Evolutionary conservation across 2,113 vertebrate genomes (phyloP).

Genomic region (Elachura formosa): DNA sequence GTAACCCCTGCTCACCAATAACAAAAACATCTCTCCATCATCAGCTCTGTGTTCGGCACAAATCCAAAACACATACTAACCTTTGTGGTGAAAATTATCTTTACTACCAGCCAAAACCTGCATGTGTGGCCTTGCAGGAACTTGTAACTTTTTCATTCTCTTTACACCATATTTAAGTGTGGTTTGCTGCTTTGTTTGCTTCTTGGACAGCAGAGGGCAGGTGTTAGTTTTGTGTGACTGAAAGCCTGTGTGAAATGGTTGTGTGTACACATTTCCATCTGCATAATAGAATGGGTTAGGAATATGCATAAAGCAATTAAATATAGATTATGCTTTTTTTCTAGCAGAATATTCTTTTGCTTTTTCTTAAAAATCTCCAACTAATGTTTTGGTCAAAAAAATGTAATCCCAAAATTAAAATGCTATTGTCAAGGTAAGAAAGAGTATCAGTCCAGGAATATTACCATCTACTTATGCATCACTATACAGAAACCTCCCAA

Average conservation of each 20-base stretch:
- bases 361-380: neutral
- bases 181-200: neutral
- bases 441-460: neutral
- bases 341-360: neutral
- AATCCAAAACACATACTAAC: neutral
- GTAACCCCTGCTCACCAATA: neutral
- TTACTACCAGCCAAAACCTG: neutral
- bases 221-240: neutral
- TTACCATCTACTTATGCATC: neutral
- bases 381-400: neutral
- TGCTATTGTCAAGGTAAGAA: neutral
- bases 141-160: neutral
- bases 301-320: neutral
- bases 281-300: neutral
- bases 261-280: neutral
- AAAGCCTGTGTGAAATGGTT: neutral
- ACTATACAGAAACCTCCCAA: neutral
- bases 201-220: conserved; percentile 17
- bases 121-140: neutral
- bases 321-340: neutral
- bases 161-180: neutral
- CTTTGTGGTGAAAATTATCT: neutral
- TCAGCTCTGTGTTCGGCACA: neutral
- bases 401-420: neutral
- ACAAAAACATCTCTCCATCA: neutral